phyloP scores from a whole-genome alignment of 2,888 invertebrate genomes.

The Stenichneumon culpator region DNA sequence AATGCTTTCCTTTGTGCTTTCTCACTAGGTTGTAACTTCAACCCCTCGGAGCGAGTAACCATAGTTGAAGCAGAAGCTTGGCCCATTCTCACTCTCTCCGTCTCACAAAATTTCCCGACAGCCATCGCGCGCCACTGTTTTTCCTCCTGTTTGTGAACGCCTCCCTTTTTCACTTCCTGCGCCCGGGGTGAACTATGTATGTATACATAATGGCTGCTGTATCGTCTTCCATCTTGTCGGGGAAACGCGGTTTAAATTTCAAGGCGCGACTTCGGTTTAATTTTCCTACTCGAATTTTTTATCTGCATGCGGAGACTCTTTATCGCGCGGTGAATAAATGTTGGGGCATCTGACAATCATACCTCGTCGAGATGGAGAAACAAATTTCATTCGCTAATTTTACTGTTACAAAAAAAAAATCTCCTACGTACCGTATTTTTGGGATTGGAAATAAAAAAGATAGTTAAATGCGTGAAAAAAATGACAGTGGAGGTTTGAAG shows the following conservation, averaged over 20 bases:
- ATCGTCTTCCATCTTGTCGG: constrained; percentile 16
- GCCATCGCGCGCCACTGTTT: constrained; percentile 16
- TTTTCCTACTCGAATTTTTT: neutral
- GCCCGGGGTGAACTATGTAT: constrained; percentile 7
- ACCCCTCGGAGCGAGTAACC: constrained; percentile 52
- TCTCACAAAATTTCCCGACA: constrained; percentile 56
- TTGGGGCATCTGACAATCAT: too few species aligned
- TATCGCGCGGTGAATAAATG: too few species aligned
- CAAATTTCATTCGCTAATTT: neutral
- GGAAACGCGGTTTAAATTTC: neutral
- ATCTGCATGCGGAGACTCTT: too few species aligned
- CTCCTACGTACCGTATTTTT: neutral
- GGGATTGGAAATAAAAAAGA: too few species aligned
- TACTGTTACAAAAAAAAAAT: neutral
- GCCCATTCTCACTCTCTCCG: constrained; percentile 54
- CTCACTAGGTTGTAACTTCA: constrained; percentile 70
- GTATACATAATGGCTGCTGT: neutral
- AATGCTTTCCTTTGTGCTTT: constrained; percentile 71
- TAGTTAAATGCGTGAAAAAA: too few species aligned
- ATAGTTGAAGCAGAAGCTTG: constrained; percentile 59
- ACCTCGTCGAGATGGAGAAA: neutral
- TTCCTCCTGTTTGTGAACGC: constrained; percentile 35
- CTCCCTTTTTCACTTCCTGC: constrained; percentile 54
- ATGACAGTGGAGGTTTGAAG: too few species aligned
- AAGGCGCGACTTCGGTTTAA: neutral